Conservation (phyloP, 1,140 invertebrate species). For the Amyelois transitella region DNA sequence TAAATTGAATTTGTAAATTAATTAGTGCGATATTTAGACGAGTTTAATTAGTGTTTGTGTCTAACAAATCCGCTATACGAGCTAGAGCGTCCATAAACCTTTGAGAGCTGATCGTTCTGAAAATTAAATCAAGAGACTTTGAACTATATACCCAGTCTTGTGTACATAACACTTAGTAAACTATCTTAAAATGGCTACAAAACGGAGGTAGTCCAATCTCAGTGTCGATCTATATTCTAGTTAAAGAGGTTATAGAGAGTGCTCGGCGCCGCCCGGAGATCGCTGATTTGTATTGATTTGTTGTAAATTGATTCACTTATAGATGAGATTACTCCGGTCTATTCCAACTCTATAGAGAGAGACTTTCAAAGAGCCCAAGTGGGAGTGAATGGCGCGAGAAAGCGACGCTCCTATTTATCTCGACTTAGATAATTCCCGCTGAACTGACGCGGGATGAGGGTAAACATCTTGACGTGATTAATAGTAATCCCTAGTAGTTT, state of each 20-base stretch:
- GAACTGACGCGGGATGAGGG: conserved; percentile 52
- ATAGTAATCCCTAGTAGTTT: conserved; percentile 56
- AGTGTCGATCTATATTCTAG: conserved; percentile 5
- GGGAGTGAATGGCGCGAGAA: conserved; percentile 33
- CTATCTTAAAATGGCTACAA: conserved; percentile 24
- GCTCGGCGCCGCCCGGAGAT: conserved; percentile 10
- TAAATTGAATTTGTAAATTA: too few species aligned
- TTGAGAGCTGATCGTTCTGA: too few species aligned
- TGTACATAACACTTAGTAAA: not conserved
- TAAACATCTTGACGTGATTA: conserved; percentile 62
- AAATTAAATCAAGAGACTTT: too few species aligned
- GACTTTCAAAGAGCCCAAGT: conserved; percentile 34
- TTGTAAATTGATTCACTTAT: conserved; percentile 35
- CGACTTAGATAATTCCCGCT: conserved; percentile 48
- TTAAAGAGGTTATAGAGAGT: conserved; percentile 9
- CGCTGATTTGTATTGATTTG: conserved; percentile 25
- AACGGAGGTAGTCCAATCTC: conserved; percentile 13
- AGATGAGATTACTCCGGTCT: conserved; percentile 25
- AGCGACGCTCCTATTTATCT: conserved; percentile 47
- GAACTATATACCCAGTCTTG: not conserved
- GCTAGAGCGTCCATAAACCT: too few species aligned
- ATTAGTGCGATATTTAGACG: too few species aligned
- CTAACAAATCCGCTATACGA: too few species aligned
- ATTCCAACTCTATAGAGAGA: conserved; percentile 29
- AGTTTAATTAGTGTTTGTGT: too few species aligned